phyloP scores from a whole-genome alignment of 2,113 vertebrate genomes.

The Malurus alboscapulatus region DNA sequence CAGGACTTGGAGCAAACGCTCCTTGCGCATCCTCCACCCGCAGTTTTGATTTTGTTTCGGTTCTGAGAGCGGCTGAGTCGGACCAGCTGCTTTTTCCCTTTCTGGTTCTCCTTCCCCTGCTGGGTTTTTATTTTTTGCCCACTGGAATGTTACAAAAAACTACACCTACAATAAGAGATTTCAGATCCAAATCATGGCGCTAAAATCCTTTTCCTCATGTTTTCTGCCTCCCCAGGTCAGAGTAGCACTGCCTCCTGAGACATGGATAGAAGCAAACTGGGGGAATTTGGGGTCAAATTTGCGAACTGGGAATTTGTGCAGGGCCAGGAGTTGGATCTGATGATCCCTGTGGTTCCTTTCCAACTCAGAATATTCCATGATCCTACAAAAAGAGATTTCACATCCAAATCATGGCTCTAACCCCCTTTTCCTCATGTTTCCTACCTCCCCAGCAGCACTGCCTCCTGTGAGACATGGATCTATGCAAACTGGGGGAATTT shows the following conservation, averaged over 20 bases:
- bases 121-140: background rate
- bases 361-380: background rate
- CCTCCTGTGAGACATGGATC: no score
- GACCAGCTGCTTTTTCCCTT: background rate
- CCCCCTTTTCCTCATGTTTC: no score
- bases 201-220: background rate
- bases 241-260: background rate
- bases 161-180: no score
- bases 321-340: background rate
- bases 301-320: background rate
- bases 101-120: background rate
- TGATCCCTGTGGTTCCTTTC: background rate
- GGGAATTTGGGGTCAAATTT: background rate
- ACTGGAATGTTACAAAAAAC: background rate
- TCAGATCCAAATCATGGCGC: no score
- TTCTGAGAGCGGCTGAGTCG: background rate
- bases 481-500: no score
- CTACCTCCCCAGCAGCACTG: fast-evolving
- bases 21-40: background rate
- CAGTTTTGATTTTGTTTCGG: background rate
- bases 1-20: background rate
- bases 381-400: no score
- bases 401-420: no score
- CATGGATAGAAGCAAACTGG: background rate
- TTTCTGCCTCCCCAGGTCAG: background rate